Evolutionary conservation across 2,113 vertebrate genomes (phyloP).

Genomic region (Hippoglossus stenolepis): DNA sequence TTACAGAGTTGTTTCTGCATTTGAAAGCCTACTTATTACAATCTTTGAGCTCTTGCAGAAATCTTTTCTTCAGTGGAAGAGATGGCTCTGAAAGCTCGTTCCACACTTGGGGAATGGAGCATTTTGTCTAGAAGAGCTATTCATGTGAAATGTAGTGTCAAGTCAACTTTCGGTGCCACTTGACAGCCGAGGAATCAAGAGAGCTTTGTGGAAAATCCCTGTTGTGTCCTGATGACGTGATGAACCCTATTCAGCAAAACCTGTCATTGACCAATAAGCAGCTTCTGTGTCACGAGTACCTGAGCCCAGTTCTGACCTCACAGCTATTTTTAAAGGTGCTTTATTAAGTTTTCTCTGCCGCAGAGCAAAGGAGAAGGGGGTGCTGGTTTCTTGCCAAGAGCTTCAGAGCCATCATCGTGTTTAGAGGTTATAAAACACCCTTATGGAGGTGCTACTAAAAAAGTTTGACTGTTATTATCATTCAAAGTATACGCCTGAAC

Average conservation of each 20-base stretch:
- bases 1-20: slow-evolving; percentile 56
- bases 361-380: no score
- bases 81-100: slow-evolving; percentile 53
- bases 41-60: slow-evolving; percentile 28
- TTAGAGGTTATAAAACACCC: not conserved
- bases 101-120: slow-evolving; percentile 46
- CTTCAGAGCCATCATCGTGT: not conserved
- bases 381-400: not conserved
- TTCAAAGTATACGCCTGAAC: no score
- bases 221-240: not conserved
- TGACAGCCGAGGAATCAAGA: not conserved
- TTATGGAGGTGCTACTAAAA: not conserved
- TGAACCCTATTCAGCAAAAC: no score
- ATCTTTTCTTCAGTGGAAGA: slow-evolving; percentile 4
- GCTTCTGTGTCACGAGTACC: no score
- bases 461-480: not conserved
- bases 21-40: slow-evolving; percentile 61
- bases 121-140: slow-evolving; percentile 33
- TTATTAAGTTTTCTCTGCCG: not conserved
- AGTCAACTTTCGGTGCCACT: slow-evolving; percentile 24
- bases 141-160: slow-evolving; percentile 32
- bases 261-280: no score
- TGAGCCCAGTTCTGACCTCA: no score
- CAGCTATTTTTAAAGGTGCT: no score
- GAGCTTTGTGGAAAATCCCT: not conserved